Base-by-base conservation (phyloP, 2,888 invertebrate species). In the Limnephilus auricula region DNA sequence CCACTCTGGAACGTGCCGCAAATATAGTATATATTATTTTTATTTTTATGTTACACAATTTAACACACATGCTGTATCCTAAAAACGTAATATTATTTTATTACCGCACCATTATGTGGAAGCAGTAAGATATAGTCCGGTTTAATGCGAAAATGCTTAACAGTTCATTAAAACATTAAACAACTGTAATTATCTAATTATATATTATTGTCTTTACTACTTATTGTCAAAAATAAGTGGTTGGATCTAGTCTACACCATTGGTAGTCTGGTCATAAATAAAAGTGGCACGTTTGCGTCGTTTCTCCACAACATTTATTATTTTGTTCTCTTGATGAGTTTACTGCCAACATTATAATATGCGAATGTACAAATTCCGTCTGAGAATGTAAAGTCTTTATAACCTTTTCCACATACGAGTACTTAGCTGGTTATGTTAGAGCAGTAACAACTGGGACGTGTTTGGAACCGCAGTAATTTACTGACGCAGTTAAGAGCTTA, bases 241-340 rank as follows among this genome's bases (percentile, higher is more conserved):
- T 83, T 79, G 40, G 31, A 89, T 91, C 31, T 84, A 40, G n/a
- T 45, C 83, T 40, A 79, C 37, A 85, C 90, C 89, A 83, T 37
- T 50, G 89, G 92, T 91, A 91, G 90, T 91, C 92, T 25, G 65
- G 85, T 79, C 85, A 92, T 92, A 92, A 92, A 92, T 92, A 91
- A 91, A 91, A 79, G 86, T 65, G 90, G 83, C 90, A 86, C 85
- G 82, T 92, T 92, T 90, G 89, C 90, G 90, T 79, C 82, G 31
- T 78, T 34, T 90, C 34, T n/a, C 88, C 37, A 88, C 18, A 87
- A 80, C 91, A 89, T 79, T 92, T 90, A 37, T 80, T 79, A 85
- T 79, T 37, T 40, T n/a, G 32, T 78, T 45, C 31, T 25, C 45
- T 37, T 79, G 89, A 83, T 78, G 83, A 82, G 45, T 89, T 79